A percentile compares a stretch with the other conserved stretches of the same genome.
These are phyloP conservation scores for Adelognathus sp. DNA, from an alignment of 2,888 invertebrate species.

Conservation along the genomic window DNA sequence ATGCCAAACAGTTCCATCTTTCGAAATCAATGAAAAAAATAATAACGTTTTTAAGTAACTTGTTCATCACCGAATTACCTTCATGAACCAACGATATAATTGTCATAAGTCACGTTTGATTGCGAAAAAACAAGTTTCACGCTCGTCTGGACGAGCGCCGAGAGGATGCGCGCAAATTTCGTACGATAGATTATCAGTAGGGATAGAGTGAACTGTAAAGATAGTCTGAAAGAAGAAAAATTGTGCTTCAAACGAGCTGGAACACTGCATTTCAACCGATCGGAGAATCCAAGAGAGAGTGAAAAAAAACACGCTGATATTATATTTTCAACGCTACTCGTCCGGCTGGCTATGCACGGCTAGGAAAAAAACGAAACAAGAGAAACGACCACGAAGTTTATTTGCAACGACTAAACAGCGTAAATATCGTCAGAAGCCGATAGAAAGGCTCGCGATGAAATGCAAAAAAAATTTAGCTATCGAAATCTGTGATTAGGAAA, in stretches of 20 bases:
- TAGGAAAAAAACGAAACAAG: not conserved
- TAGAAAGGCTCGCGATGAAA: not conserved
- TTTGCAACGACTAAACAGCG: slow-evolving; percentile 1
- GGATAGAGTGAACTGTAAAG: slow-evolving; percentile 46
- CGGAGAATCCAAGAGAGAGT: not conserved
- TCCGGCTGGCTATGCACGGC: not conserved
- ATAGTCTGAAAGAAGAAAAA: slow-evolving; percentile 35
- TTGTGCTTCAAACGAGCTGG: slow-evolving; percentile 21
- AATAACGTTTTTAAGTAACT: no score
- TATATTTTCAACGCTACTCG: slow-evolving; percentile 10
- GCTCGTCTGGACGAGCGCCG: slow-evolving; percentile 15
- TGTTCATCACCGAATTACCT: no score
- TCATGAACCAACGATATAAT: not conserved
- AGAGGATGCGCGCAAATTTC: slow-evolving; percentile 23
- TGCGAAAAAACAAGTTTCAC: not conserved
- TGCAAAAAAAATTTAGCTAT: slow-evolving; percentile 10
- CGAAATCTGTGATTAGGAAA: slow-evolving; percentile 18
- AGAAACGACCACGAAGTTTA: not conserved
- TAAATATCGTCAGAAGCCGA: slow-evolving; percentile 3
- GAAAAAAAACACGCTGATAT: slow-evolving; percentile 13
- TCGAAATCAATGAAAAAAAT: no score
- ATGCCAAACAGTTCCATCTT: no score
- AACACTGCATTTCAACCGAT: slow-evolving; percentile 20
- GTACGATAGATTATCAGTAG: slow-evolving; percentile 30
- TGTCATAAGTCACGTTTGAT: not conserved